phyloP scores from a whole-genome alignment of 1,140 invertebrate genomes.

The Cydia fagiglandana region DNA sequence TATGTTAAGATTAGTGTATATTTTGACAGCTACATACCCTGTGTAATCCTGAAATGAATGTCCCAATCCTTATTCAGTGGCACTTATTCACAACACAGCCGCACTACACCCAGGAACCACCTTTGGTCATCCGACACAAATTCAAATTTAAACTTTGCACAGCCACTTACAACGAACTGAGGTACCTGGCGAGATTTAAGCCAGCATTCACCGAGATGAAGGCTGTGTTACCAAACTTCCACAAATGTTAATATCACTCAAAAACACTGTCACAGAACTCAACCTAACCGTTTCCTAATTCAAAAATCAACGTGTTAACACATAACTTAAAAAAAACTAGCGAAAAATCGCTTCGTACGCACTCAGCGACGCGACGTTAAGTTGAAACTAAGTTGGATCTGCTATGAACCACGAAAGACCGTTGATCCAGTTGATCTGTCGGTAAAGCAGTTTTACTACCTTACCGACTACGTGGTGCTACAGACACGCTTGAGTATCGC shows the following conservation, averaged over 20 bases:
- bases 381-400: constrained; percentile 74
- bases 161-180: constrained; percentile 69
- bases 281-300: constrained; percentile 54
- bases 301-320: constrained; percentile 63
- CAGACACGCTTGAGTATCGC: constrained; percentile 38
- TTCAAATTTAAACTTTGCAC: constrained; percentile 66
- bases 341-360: constrained; percentile 55
- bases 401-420: constrained; percentile 67
- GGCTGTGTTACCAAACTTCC: constrained; percentile 43
- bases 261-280: constrained; percentile 46
- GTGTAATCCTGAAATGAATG: constrained; percentile 52
- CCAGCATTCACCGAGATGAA: constrained; percentile 63
- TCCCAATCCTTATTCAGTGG: constrained; percentile 60
- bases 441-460: constrained; percentile 64
- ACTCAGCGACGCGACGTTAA: constrained; percentile 63
- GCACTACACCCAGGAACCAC: constrained; percentile 52
- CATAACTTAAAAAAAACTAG: constrained; percentile 49
- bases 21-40: constrained; percentile 59
- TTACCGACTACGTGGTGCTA: constrained; percentile 54
- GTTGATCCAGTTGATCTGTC: constrained; percentile 73
- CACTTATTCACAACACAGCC: constrained; percentile 62
- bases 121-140: constrained; percentile 62
- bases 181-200: constrained; percentile 71
- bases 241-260: constrained; percentile 38
- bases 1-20: not conserved